Evolutionary conservation across 2,888 invertebrate species (phyloP).

Genomic region (Nasonovia ribisnigri): DNA sequence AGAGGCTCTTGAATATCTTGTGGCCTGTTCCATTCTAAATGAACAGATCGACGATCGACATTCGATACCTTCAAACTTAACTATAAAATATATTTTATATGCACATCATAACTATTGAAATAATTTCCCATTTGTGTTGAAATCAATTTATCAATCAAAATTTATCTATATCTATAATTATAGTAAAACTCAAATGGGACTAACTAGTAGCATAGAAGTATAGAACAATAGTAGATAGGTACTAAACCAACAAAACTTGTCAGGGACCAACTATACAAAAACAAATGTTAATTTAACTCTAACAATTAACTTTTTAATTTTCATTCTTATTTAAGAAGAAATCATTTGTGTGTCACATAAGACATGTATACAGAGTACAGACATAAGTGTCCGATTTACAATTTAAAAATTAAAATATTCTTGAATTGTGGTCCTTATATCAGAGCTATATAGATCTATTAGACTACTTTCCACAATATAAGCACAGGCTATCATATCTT

Average conservation of each 20-base stretch:
- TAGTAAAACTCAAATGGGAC: neutral
- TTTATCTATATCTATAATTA: neutral
- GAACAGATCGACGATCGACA: neutral
- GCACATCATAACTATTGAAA: neutral
- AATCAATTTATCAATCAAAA: neutral
- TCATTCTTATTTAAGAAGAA: neutral
- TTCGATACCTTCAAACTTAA: slow-evolving; percentile 11
- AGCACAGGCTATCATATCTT: no score
- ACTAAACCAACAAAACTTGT: neutral
- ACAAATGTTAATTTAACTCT: neutral
- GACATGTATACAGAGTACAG: no score
- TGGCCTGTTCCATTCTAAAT: slow-evolving; percentile 51
- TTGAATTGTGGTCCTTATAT: neutral
- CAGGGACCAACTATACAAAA: neutral
- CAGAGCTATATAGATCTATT: no score
- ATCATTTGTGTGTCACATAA: no score
- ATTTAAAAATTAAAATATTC: neutral
- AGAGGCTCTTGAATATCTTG: neutral
- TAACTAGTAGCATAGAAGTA: neutral
- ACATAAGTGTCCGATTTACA: no score
- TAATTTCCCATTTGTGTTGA: neutral
- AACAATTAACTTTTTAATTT: no score
- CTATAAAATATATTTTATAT: slow-evolving; percentile 27
- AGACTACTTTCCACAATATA: no score
- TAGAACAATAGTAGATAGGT: no score